A percentile compares a stretch with the other conserved stretches of the same genome.
phyloP scores from a whole-genome alignment of 2,113 vertebrate species.

The Oncorhynchus keta region DNA sequence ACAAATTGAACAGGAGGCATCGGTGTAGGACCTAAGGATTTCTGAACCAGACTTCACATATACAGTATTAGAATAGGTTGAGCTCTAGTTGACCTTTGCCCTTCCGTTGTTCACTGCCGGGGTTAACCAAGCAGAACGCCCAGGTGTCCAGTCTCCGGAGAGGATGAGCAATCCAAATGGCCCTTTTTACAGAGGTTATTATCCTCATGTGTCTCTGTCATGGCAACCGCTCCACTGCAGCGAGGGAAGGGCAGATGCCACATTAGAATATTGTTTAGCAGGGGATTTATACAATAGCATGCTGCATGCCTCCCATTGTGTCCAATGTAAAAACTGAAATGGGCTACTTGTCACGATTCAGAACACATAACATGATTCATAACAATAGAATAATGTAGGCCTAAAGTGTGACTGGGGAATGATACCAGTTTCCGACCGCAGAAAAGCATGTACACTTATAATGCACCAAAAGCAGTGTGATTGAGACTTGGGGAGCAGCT shows the following conservation, averaged over 20 bases:
- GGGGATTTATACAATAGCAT: slow-evolving; percentile 12
- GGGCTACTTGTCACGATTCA: not conserved
- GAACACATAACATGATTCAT: not conserved
- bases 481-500: too few species aligned
- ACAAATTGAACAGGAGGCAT: not conserved
- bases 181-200: slow-evolving; percentile 43
- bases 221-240: slow-evolving; percentile 27
- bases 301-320: not conserved
- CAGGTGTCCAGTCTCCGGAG: slow-evolving; percentile 4
- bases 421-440: not conserved
- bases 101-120: slow-evolving; percentile 6
- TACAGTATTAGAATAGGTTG: too few species aligned
- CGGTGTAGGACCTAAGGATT: too few species aligned
- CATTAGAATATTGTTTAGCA: slow-evolving; percentile 28
- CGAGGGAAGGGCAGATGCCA: slow-evolving; percentile 17
- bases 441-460: not conserved
- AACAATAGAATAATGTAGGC: too few species aligned
- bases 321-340: slow-evolving; percentile 5
- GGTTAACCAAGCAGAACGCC: slow-evolving; percentile 22
- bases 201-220: slow-evolving; percentile 51
- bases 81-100: slow-evolving; percentile 1
- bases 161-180: slow-evolving; percentile 14
- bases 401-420: not conserved
- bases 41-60: too few species aligned
- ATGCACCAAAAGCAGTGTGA: not conserved